Evolutionary conservation across 1,140 invertebrate species (phyloP).

Genomic region (Caenorhabditis latens): DNA sequence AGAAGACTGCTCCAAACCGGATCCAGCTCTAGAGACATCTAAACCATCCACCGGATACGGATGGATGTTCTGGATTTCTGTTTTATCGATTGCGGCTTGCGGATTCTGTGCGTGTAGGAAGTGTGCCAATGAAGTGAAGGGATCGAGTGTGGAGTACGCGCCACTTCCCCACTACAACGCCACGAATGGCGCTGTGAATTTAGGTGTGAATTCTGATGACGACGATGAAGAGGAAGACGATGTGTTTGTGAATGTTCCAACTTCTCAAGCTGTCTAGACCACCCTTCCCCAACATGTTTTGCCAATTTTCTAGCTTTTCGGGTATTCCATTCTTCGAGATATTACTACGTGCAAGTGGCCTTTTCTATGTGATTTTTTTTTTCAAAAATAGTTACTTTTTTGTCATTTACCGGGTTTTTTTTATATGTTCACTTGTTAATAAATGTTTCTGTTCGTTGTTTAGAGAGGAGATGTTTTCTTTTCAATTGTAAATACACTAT

Average conservation of each 20-base stretch:
- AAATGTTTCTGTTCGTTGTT: neutral
- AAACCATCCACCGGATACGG: constrained; percentile 2
- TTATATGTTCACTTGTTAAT: constrained; percentile 32
- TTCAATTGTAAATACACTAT: too few relatives aligned
- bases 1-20: constrained; percentile 59
- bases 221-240: constrained; percentile 55
- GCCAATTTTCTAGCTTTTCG: constrained; percentile 29
- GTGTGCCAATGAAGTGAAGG: neutral
- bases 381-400: neutral
- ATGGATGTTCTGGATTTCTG: constrained; percentile 41
- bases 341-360: neutral
- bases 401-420: neutral
- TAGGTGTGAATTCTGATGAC: constrained; percentile 47
- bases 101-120: constrained; percentile 6
- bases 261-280: constrained; percentile 21
- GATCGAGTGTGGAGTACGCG: constrained; percentile 41
- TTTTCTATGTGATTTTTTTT: constrained; percentile 40
- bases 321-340: neutral
- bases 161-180: constrained; percentile 65
- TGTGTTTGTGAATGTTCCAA: constrained; percentile 36
- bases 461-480: too few relatives aligned
- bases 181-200: constrained; percentile 51
- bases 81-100: neutral
- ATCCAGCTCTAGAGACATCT: neutral
- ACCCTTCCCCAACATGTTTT: neutral